Evolutionary conservation across 2,888 invertebrate genomes (phyloP), one percentile per base, ranked within the genome.

Genomic region (Hemicrepidius hirtus): DNA sequence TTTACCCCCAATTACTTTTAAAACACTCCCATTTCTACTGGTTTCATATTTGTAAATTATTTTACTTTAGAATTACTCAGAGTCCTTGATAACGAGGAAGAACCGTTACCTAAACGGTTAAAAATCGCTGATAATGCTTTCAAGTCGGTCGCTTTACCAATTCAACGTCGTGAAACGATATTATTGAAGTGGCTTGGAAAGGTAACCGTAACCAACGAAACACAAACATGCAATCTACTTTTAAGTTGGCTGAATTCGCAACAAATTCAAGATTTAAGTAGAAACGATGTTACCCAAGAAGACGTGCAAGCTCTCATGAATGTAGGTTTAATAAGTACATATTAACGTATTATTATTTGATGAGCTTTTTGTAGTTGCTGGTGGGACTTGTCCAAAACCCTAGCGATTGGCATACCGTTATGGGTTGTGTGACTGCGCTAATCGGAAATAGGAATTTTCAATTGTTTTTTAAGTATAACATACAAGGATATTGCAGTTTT

Each of bases 41-140:
- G n/a, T n/a, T n/a, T n/a, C n/a, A n/a, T n/a, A n/a, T n/a, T n/a
- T 28, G 3, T 9, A 32, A 32, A 5, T 32, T 41, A 1, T 20
- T 18, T 49, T 1, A 10, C 32, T 53, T 0, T 71, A 85, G 85
- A 80, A 68, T 76, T 85, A 57, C 40, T 81, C 55, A 75, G 64
- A 9, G 24, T 82, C 16, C 76, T 85, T 35, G 77, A 82, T 49
- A 74, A 80, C 63, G 66, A 76, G 18, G 79, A 80, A 3, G 83
- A 83, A 77, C 82, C 84, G 3, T 70, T 84, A 46, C 35, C 65
- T 16, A 84, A 83, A 73, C 78, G 83, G 28, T 60, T 85, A 37
- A 82, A 81, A 80, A 75, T 84, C 40, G 85, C 83, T 10, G 78
- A 83, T 60, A 81, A 81, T 76, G 82, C 81, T 1, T 84, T 83